Evolutionary conservation across 1,140 invertebrate genomes (phyloP).

Genomic region (Temnothorax nylanderi): DNA sequence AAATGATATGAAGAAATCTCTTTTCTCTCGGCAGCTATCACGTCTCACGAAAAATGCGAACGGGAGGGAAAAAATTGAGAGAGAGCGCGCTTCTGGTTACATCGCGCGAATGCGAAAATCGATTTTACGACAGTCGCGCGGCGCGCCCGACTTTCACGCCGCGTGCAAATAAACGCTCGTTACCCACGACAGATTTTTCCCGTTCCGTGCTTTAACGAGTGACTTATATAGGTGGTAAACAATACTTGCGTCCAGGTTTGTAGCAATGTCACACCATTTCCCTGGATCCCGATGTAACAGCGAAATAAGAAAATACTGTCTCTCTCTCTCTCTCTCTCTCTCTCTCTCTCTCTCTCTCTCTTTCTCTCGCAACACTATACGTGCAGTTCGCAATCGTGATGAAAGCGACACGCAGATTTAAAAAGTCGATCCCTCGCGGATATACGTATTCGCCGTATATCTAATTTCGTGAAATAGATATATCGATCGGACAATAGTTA

Average conservation of each 20-base stretch:
- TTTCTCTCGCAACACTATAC: background rate
- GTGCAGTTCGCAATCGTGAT: background rate
- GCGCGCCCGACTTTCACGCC: background rate
- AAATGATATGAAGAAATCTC: slow-evolving; percentile 26
- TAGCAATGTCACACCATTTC: slow-evolving; percentile 12
- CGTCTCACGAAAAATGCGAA: background rate
- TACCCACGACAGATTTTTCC: slow-evolving; percentile 48
- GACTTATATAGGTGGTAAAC: slow-evolving; percentile 42
- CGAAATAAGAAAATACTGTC: slow-evolving; percentile 12
- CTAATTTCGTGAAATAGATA: slow-evolving; percentile 3
- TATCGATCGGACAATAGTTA: background rate
- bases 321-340: background rate
- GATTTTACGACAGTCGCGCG: slow-evolving; percentile 41
- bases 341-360: too few species aligned
- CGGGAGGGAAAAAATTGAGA: background rate
- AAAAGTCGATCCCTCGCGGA: background rate
- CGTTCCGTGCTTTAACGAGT: slow-evolving; percentile 16
- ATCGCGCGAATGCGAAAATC: slow-evolving; percentile 8
- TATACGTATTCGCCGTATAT: background rate
- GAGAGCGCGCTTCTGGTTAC: background rate
- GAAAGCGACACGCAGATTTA: background rate
- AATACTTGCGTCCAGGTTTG: slow-evolving; percentile 16
- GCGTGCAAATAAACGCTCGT: slow-evolving; percentile 51
- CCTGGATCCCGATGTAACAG: background rate
- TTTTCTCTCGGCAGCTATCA: background rate